Evolutionary conservation across 2,113 vertebrate species (phyloP), one percentile per base, ranked within the genome.

Genomic region (Hiodon alosoides): DNA sequence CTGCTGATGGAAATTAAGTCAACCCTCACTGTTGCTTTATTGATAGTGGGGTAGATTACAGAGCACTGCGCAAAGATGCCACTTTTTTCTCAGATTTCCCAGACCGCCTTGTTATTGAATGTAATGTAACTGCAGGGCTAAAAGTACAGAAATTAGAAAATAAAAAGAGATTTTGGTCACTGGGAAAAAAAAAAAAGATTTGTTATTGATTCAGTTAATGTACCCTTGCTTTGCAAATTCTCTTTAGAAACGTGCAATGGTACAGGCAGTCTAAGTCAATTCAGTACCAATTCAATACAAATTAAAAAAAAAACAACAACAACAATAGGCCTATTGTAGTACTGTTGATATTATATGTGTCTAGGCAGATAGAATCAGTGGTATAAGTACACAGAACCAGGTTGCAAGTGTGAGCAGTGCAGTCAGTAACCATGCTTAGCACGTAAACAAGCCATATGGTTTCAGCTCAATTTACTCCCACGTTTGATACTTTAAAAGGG

Each of bases 11-110:
- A 64, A 17, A 65, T 46, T 2, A 14, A 62, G 50, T 65, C 59
- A 17, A 52, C 1, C 48, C 47, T 72, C 57, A 50, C 58, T 14
- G 8, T 71, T 52, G 16, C 47, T 47, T 62, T 50, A 71, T 62
- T 71, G 68, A 76, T 71, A 48, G 51, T n/a, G 7, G 52, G 75
- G 57, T 69, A 76, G 60, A 64, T 71, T 62, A 64, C 59, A 7
- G 67, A n/a, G 50, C 16, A 31, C 59, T 64, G 59, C 58, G 2
- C n/a, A 59, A 10, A 50, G 8, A 59, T n/a, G 60, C 13, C 46
- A 6, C 70, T 59, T 59, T 50, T 31, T 31, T 31, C 31, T 31
- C 55, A 31, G 47, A 6, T 71, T 48, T 54, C 58, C 51, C 48
- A 69, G 68, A 3, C n/a, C 54, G 13, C 16, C 7, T 47, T 59